These are phyloP conservation scores for Poecilobothrus nobilitatus DNA, from an alignment of 2,888 invertebrate genomes.

Conservation along the genomic window DNA sequence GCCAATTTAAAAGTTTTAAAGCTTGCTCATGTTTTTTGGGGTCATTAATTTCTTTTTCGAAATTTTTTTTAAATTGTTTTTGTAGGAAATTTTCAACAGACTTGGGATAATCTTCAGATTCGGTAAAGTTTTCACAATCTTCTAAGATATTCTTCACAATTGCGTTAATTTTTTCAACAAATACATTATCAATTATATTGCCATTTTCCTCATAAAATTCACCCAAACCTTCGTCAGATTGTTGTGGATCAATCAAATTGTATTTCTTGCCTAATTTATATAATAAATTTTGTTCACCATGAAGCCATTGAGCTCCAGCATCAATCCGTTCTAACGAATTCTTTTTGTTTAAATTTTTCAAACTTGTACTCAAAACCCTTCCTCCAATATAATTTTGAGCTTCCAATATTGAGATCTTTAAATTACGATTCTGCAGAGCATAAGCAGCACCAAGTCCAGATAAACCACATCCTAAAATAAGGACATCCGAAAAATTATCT, in stretches of 20 bases:
- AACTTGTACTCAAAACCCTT: conserved; percentile 41
- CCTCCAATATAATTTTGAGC: conserved; percentile 53
- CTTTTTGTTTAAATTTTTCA: conserved; percentile 32
- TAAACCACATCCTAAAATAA: conserved; percentile 28
- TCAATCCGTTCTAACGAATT: conserved; percentile 36
- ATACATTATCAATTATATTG: conserved; percentile 38
- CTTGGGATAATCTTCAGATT: conserved; percentile 36
- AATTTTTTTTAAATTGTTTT: conserved; percentile 37
- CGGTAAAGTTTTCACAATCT: conserved; percentile 45
- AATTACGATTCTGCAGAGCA: conserved; percentile 15
- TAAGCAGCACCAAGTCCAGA: conserved; percentile 28
- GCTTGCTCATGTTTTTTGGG: conserved; percentile 26
- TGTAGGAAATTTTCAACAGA: conserved; percentile 44
- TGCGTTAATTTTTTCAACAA: conserved; percentile 47
- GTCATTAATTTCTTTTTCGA: conserved; percentile 21
- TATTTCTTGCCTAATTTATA: conserved; percentile 35
- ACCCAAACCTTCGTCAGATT: conserved; percentile 52
- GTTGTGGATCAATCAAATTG: conserved; percentile 31
- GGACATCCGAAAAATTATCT: conserved; percentile 19
- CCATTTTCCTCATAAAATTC: conserved; percentile 47
- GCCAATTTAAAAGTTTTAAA: conserved; percentile 54
- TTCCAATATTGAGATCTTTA: conserved; percentile 48
- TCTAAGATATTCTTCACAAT: conserved; percentile 45
- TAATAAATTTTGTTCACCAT: conserved; percentile 40
- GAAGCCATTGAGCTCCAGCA: conserved; percentile 43